A percentile compares a stretch with the other conserved stretches of the same genome.
Evolutionary conservation across 35 echinoderm and acorn worm species (phyloP).

Genomic region (Nesometra sesokonis): DNA sequence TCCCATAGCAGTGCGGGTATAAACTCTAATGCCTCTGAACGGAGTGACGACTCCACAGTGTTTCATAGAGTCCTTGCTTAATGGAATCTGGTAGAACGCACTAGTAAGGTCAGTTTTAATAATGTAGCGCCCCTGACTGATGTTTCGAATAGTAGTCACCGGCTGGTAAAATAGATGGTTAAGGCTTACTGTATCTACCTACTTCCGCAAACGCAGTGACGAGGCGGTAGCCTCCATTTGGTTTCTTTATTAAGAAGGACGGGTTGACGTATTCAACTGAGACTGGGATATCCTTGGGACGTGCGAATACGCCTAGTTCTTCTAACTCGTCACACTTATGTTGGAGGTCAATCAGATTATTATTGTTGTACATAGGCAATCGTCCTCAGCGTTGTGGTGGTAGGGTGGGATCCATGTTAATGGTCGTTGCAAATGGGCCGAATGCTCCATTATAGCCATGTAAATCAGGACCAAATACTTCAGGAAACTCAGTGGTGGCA

Average conservation of each 20-base stretch:
- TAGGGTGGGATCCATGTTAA: background rate
- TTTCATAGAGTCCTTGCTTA: conserved; percentile 37
- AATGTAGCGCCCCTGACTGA: conserved; percentile 21
- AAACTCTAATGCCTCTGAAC: conserved; percentile 47
- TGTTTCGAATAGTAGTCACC: background rate
- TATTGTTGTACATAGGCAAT: conserved; percentile 14
- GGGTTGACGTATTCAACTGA: conserved; percentile 38
- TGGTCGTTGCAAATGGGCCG: background rate
- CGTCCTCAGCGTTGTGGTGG: background rate
- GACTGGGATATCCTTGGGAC: conserved; percentile 42
- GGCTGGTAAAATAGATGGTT: conserved; percentile 20
- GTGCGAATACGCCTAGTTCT: conserved; percentile 27
- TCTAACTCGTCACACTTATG: conserved; percentile 46
- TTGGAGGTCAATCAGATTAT: conserved; percentile 30
- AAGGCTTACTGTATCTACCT: conserved; percentile 41
- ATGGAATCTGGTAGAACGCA: conserved; percentile 48
- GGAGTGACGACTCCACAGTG: conserved; percentile 39
- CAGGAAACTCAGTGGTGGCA: too few species aligned
- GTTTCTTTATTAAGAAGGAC: conserved; percentile 42
- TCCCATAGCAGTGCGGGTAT: conserved; percentile 47
- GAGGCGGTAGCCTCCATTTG: conserved; percentile 23
- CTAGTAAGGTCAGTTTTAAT: conserved; percentile 47
- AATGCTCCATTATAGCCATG: background rate
- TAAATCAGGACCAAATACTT: background rate
- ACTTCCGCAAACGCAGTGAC: conserved; percentile 62